These are phyloP conservation scores for Campylomormyrus numenius DNA, from an alignment of 2,113 vertebrate species.

Conservation along the genomic window DNA sequence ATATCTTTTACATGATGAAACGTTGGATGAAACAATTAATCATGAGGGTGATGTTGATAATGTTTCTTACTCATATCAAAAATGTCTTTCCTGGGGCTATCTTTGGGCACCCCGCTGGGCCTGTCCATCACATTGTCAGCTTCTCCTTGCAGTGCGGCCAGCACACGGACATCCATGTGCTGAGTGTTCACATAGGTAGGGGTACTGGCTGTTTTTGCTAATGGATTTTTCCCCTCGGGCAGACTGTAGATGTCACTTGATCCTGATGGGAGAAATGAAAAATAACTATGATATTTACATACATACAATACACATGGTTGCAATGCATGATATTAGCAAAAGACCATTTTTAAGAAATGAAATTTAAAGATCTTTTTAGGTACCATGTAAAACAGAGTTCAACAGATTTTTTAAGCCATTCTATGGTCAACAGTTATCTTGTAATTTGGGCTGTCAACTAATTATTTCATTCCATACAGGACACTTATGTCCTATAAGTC, in stretches of 20 bases:
- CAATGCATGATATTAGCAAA: neutral
- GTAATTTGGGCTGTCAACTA: neutral
- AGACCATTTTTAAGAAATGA: neutral
- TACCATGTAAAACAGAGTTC: neutral
- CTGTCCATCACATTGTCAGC: conserved; percentile 53
- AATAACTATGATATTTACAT: neutral
- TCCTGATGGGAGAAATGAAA: conserved; percentile 52
- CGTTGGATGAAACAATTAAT: neutral
- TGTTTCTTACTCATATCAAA: conserved; percentile 93
- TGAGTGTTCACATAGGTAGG: conserved; percentile 86
- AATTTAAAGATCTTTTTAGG: neutral
- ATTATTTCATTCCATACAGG: neutral
- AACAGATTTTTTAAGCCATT: neutral
- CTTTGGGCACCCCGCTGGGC: conserved; percentile 52
- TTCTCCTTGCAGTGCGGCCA: conserved; percentile 63
- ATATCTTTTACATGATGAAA: conserved; percentile 34
- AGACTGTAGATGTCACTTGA: conserved; percentile 71
- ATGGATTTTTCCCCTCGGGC: conserved; percentile 64
- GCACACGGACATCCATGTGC: conserved; percentile 69
- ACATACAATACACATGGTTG: neutral
- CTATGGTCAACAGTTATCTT: neutral
- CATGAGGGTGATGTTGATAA: neutral
- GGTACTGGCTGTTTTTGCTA: conserved; percentile 52
- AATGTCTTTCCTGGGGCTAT: conserved; percentile 80
- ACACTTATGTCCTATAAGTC: neutral